Evolutionary conservation across 2,888 invertebrate genomes (phyloP).

Genomic region (Ariolimax columbianus): DNA sequence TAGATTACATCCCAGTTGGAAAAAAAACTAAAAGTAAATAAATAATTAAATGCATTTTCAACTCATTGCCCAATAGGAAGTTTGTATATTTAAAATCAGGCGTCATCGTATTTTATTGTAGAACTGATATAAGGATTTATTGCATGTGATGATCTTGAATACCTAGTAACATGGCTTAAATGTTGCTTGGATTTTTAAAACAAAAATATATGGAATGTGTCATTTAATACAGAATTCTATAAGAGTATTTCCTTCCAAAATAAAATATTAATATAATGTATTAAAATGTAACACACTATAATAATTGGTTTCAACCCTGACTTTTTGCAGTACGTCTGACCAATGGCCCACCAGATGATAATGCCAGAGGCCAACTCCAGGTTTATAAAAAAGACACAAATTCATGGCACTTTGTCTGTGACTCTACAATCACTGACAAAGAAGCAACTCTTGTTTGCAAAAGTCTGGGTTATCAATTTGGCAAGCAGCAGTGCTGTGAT

Average conservation of each 20-base stretch:
- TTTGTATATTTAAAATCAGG: background rate
- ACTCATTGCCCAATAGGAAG: background rate
- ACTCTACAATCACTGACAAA: conserved; percentile 63
- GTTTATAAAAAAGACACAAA: conserved; percentile 47
- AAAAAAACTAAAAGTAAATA: background rate
- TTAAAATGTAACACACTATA: background rate
- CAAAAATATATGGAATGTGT: no score
- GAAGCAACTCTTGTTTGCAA: conserved; percentile 69
- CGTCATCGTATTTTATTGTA: background rate
- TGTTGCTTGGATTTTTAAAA: no score
- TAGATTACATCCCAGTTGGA: background rate
- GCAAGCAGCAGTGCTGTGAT: conserved; percentile 50
- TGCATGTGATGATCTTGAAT: no score
- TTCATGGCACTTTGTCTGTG: conserved; percentile 68
- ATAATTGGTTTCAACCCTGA: background rate
- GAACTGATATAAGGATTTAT: background rate
- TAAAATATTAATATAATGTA: background rate
- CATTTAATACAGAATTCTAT: no score
- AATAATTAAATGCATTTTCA: background rate
- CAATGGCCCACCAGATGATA: conserved; percentile 8
- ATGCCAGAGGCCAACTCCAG: conserved; percentile 22
- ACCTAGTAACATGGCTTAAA: no score
- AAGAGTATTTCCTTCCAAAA: no score
- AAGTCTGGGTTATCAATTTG: conserved; percentile 65
- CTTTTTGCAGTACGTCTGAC: conserved; percentile 6